Evolutionary conservation across 2,113 vertebrate species (phyloP), one percentile per base, ranked within the genome.

Genomic region (Typhlomys cinereus): DNA sequence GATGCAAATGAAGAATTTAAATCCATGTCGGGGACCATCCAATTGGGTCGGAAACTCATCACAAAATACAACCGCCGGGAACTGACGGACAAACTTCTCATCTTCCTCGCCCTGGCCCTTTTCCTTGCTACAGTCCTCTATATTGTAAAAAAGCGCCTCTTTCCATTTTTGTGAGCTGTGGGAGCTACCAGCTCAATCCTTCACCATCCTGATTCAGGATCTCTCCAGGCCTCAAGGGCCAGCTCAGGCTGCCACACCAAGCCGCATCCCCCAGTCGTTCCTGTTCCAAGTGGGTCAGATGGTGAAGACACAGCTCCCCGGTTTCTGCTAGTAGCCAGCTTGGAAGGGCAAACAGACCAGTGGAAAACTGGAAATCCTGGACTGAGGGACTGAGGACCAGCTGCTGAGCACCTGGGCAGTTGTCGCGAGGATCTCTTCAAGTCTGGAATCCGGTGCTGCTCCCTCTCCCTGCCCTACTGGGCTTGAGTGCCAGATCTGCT

Each of bases 21-120:
- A 94, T 98, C 99, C 87, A 99, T 99, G 99, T 99, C 99, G 3
- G 99, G 99, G 78, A 99, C 99, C 73, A 99, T 99, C 96, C 99
- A 99, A 96, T 87, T 99, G 90, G 99, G 99, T 21, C 98, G 99
- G 78, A 99, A 99, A 93, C 99, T 99, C 82, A 99, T 99, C 95
- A 99, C 99, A 13, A 99, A 99, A 86, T 99, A 99, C 94, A 99
- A 99, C 89, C 99, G 99, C 69, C 97, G 99, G 31, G 99, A 99
- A 89, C 98, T 99, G 94, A 99, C 99, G 0, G 99, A 99, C 96
- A 99, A 99, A 74, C 98, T 99, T 95, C 99, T 99, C 41, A 99
- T 99, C 97, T 99, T 99, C 92, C 98, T 99, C 0, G 99, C 99
- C 0, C 93, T 99, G 23, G 99, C 99, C 31, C 98, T 99, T 6